phyloP scores from a whole-genome alignment of 2,113 vertebrate species.

The Motacilla alba region DNA sequence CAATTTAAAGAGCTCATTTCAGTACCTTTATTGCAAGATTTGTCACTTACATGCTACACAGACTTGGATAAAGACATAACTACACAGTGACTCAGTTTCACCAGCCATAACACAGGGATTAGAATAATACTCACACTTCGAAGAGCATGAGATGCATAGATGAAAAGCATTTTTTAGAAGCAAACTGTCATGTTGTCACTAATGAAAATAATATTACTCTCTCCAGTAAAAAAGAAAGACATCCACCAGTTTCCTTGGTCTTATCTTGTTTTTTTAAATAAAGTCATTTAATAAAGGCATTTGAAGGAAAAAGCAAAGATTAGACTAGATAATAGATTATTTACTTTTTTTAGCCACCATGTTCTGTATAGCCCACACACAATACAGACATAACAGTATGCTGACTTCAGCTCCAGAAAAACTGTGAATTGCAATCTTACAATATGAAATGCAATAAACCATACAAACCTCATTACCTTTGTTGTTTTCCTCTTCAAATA shows the following conservation, averaged over 20 bases:
- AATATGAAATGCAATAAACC: neutral
- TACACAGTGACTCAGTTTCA: neutral
- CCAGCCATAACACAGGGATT: neutral
- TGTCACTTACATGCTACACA: neutral
- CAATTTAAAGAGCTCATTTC: neutral
- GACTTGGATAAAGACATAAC: neutral
- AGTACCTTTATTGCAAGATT: neutral
- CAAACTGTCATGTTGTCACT: neutral
- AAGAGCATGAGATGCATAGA: neutral
- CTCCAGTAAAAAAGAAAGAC: conserved; percentile 1
- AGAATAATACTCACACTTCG: neutral
- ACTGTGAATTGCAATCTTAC: neutral
- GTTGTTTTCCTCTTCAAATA: neutral
- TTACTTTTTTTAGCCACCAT: neutral
- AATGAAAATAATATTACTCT: neutral
- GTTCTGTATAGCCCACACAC: neutral
- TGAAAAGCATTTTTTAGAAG: neutral
- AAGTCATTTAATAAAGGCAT: neutral
- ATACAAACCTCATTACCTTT: neutral
- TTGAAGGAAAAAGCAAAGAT: neutral
- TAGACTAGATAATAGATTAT: neutral
- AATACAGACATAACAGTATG: neutral
- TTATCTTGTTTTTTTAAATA: neutral
- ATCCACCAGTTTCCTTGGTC: neutral
- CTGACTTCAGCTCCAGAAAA: neutral